Evolutionary conservation across 2,888 invertebrate species (phyloP), one percentile per base, ranked within the genome.

Genomic region (Melieria crassipennis): DNA sequence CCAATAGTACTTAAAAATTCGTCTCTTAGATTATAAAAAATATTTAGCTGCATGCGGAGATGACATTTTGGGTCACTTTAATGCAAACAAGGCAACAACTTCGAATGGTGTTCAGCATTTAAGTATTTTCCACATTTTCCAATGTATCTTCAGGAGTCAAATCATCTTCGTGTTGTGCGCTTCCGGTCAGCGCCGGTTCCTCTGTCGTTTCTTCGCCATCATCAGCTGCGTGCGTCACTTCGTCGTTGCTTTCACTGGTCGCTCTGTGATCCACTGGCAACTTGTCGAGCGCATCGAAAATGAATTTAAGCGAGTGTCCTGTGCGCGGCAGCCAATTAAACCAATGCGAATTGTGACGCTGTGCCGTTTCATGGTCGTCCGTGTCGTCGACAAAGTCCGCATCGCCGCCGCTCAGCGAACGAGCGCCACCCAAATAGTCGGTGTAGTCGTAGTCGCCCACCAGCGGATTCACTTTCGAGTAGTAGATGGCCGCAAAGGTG

Each of bases 381-480:
- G 72, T 64, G 65, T 79, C 81, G 74, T 86, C 85, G 10, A 83
- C 81, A 71, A 84, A 84, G 72, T 84, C 84, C 5, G 75, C 87
- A 87, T 81, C 85, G 70, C 88, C 88, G 30, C 83, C 84, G 76
- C 89, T 89, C 79, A 88, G 80, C 9, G 91, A 91, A 76, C 93
- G 89, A 78, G 91, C 91, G 69, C 93, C 89, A 61, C 87, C 87
- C 83, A 93, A 90, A 82, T 93, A 93, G 83, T 92, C 92, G 72
- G 91, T 91, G 82, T 93, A 92, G 79, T 92, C 92, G 84, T 92
- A 92, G 85, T 94, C 93, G 69, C 92, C 91, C n/a, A 92, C 89
- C 73, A 93, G 89, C 63, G 94, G 94, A 87, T 94, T 94, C 84
- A 94, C 94, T 86, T 94, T 94, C 67, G 95, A 94, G 87, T 94